phyloP scores from a whole-genome alignment of 2,797 vertebrate species.

The Stomatorhinus walkeri region DNA sequence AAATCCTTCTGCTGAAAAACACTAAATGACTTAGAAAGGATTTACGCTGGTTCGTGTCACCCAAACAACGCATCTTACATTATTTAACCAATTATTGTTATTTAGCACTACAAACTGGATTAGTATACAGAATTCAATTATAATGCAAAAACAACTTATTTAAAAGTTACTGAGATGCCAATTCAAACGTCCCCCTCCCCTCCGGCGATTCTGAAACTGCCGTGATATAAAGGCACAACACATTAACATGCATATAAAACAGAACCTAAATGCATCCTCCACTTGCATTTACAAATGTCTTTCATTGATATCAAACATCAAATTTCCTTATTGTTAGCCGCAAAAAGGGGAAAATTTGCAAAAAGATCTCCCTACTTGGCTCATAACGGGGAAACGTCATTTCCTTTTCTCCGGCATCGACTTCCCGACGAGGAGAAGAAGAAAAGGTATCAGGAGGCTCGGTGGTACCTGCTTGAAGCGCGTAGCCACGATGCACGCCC shows the following conservation, averaged over 20 bases:
- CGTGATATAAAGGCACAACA: neutral
- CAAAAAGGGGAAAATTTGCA: neutral
- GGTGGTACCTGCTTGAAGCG: neutral
- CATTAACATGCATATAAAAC: neutral
- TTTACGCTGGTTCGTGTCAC: neutral
- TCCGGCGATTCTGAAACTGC: neutral
- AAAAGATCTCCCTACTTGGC: neutral
- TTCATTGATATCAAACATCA: neutral
- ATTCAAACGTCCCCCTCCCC: neutral
- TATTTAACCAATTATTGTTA: neutral
- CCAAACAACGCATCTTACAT: neutral
- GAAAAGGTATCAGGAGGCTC: neutral
- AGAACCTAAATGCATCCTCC: neutral
- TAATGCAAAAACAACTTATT: neutral
- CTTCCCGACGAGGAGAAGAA: conserved; percentile 27
- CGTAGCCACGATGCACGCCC: neutral
- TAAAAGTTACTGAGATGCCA: neutral
- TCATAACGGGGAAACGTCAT: conserved; percentile 37
- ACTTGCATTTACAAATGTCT: neutral
- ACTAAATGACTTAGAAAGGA: neutral
- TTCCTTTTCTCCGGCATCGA: conserved; percentile 37
- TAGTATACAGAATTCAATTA: neutral
- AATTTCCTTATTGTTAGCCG: neutral
- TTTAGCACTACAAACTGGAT: neutral
- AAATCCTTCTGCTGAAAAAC: neutral